Evolutionary conservation across 2,888 invertebrate genomes (phyloP).

Genomic region (Taenaris catops): DNA sequence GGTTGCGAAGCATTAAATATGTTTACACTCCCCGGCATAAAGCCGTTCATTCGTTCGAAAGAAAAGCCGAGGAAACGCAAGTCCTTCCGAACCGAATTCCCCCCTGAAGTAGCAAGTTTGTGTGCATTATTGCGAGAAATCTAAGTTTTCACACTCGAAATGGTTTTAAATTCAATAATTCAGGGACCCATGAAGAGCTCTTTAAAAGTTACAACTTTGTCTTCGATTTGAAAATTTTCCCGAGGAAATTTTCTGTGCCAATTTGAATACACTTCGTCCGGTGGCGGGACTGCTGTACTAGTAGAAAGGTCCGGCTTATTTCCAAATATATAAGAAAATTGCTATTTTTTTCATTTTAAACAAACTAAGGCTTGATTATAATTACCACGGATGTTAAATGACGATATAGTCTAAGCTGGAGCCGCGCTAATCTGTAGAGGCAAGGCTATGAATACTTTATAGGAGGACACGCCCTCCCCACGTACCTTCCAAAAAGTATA

Average conservation of each 20-base stretch:
- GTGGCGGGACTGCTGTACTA: too few relatives aligned
- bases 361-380: too few relatives aligned
- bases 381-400: too few relatives aligned
- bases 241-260: slow-evolving; percentile 13
- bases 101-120: slow-evolving; percentile 25
- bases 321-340: too few relatives aligned
- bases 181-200: slow-evolving; percentile 23
- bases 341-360: too few relatives aligned
- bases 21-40: slow-evolving; percentile 2
- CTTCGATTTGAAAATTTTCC: slow-evolving; percentile 18
- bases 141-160: slow-evolving; percentile 28
- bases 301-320: too few relatives aligned
- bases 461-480: too few relatives aligned
- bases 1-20: too few relatives aligned
- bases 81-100: slow-evolving; percentile 18
- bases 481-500: too few relatives aligned
- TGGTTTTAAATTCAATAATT: slow-evolving; percentile 30
- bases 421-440: too few relatives aligned
- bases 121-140: slow-evolving; percentile 27
- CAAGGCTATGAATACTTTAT: too few relatives aligned
- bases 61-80: slow-evolving; percentile 10
- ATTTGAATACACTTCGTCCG: slow-evolving; percentile 15
- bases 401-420: too few relatives aligned
- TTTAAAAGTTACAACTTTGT: slow-evolving; percentile 23
- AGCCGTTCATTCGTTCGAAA: slow-evolving; percentile 7